Base-by-base conservation (phyloP, 1,140 invertebrate genomes). In the Trypoxylus dichotomus region DNA sequence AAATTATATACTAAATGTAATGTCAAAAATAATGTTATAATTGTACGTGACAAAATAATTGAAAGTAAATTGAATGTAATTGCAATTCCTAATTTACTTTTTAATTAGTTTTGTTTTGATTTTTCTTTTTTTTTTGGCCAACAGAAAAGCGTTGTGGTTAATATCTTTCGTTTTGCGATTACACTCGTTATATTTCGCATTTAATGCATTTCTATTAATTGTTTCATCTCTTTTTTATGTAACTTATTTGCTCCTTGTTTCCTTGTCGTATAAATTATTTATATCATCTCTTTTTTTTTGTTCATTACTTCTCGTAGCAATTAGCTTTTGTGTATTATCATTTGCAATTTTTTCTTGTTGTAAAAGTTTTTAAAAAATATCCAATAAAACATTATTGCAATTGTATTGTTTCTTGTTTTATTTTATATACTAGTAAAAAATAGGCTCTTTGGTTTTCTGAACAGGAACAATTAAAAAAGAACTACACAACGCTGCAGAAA, bases 301-400 rank as follows among this genome's bases (percentile, higher is more conserved):
- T 8, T 37, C 47, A 68, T 68, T 24, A 68, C 21, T 68, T 68
- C 47, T 19, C 11, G 60, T 68, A 68, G 60, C 60, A 8, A 24
- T 68, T 68, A 27, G 27, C 19, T 68, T 54, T 54, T 68, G 60
- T 68, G 27, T 68, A 68, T 68, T 68, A 68, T 29, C 13, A 68
- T 68, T 68, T 68, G 25, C 24, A 68, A 27, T 68, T 19, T 58
- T 68, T 68, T 68, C 60, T 68, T 68, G 60, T 68, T 68, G 60
- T 68, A 68, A 68, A 68, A 29, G 47, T 54, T 68, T 68, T 68
- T 68, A 11, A 68, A 68, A 68, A 68, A 68, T 68, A 68, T 68
- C 13, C 60, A 68, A 68, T 68, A 68, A 68, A 68, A 68, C 15
- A 68, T 24, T 24, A 68, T 68, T 68, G 60, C 25, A 5, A 68